Evolutionary conservation across 2,113 vertebrate genomes (phyloP).

Genomic region (Lampris incognitus): DNA sequence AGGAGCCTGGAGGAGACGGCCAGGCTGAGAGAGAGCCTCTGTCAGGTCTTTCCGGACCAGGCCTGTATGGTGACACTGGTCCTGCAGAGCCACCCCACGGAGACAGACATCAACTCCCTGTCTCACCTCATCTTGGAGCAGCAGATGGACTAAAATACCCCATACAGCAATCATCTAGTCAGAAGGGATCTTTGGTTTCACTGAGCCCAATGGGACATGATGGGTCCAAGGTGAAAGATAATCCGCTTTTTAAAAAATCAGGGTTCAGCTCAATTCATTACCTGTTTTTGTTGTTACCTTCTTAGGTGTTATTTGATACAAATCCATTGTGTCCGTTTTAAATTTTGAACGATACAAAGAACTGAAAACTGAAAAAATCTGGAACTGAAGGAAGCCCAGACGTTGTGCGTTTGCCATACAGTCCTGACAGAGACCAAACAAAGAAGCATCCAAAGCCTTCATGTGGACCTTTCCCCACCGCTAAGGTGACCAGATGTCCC

Average conservation of each 20-base stretch:
- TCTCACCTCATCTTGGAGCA: conserved; percentile 83
- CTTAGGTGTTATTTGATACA: neutral
- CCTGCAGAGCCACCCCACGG: conserved; percentile 80
- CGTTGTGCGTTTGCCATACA: neutral
- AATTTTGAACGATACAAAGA: neutral
- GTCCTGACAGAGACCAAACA: neutral
- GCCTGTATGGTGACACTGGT: conserved; percentile 84
- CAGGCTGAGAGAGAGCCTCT: conserved; percentile 78
- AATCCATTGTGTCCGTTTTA: neutral
- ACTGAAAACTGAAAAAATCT: neutral
- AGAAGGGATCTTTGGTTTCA: neutral
- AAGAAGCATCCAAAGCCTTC: no score
- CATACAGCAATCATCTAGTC: neutral
- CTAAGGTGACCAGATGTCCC: no score
- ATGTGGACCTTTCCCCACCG: no score
- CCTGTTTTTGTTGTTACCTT: neutral
- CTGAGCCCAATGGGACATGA: neutral
- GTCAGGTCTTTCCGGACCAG: conserved; percentile 86
- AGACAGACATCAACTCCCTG: conserved; percentile 85
- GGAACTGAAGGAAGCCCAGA: neutral
- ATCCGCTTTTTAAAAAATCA: no score
- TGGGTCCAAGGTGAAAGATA: neutral
- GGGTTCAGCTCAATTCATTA: no score
- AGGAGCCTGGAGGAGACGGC: conserved; percentile 76
- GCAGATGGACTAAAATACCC: conserved; percentile 27